Evolutionary conservation across 2,888 invertebrate genomes (phyloP).

Genomic region (Melieria omissa): DNA sequence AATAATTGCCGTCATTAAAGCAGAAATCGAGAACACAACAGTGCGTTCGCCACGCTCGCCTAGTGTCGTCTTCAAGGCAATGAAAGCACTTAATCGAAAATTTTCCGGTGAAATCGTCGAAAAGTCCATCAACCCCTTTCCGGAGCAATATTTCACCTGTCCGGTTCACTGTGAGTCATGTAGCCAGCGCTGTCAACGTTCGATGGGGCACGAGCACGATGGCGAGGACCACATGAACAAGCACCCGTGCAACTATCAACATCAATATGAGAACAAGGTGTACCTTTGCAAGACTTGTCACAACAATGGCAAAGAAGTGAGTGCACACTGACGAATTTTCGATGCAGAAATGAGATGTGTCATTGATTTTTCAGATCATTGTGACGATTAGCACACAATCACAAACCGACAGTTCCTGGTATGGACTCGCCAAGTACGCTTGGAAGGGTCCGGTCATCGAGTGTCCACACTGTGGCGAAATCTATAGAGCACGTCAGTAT

Average conservation of each 20-base stretch:
- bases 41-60: constrained; percentile 77
- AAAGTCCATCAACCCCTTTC: constrained; percentile 74
- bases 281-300: constrained; percentile 75
- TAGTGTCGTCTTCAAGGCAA: constrained; percentile 74
- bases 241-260: constrained; percentile 72
- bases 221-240: constrained; percentile 71
- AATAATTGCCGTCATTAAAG: constrained; percentile 70
- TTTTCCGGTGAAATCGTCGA: constrained; percentile 77
- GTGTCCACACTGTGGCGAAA: constrained; percentile 73
- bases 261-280: constrained; percentile 78
- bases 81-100: constrained; percentile 80
- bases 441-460: constrained; percentile 84
- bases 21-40: constrained; percentile 76
- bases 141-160: constrained; percentile 84
- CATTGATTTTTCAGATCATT: constrained; percentile 45
- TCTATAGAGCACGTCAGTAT: constrained; percentile 77
- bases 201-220: constrained; percentile 76
- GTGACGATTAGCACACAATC: constrained; percentile 58
- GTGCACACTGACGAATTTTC: constrained; percentile 21
- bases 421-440: constrained; percentile 78
- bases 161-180: constrained; percentile 78
- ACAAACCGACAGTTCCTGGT: constrained; percentile 70
- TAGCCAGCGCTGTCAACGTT: constrained; percentile 72
- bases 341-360: neutral
- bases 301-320: constrained; percentile 70